Evolutionary conservation across 2,797 vertebrate genomes (phyloP), one percentile per base, ranked within the genome.

Genomic region (Cirrhinus molitorella): DNA sequence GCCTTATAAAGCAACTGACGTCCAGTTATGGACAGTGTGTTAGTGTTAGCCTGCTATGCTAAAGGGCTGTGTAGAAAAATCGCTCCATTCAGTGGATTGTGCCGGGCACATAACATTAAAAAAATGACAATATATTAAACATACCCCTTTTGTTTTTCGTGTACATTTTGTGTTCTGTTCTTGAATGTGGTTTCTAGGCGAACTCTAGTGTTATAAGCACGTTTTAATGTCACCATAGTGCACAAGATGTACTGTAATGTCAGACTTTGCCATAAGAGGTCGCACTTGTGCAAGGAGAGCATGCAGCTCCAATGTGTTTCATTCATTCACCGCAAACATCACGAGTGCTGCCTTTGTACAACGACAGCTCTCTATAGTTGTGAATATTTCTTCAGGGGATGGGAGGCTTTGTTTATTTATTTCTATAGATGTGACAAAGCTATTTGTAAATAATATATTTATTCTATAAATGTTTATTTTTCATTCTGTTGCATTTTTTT

Each of bases 401-500:
- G 92, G 90, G 89, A 90, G 89, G 93, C 92, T 94, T 93, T 93
- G 93, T 94, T 94, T 96, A 95, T 95, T 96, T 95, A 95, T 95
- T 95, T 94, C 86, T 90, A 93, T 93, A 94, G 91, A 94, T 93
- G 92, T 91, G 94, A 95, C 93, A 94, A 94, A 95, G 93, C 92
- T 93, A 94, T 93, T 92, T 95, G 93, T 95, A 96, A 89, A 96
- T 95, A 95, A 88, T 92, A 95, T 96, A 96, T 96, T 95, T 96
- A 96, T 96, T 96, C 93, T 95, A 93, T 94, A 95, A 94, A 94
- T 95, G 93, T 95, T 93, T 94, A 94, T 95, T 94, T 93, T 92
- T 90, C 90, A 92, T 93, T 94, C 92, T 89, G 90, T 92, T 94
- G 92, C 89, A 81, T 40, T 84, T 87, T 84, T 87, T 66, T 83